Evolutionary conservation across 2,888 invertebrate genomes (phyloP), one percentile per base, ranked within the genome.

Genomic region (Athalia rosae): DNA sequence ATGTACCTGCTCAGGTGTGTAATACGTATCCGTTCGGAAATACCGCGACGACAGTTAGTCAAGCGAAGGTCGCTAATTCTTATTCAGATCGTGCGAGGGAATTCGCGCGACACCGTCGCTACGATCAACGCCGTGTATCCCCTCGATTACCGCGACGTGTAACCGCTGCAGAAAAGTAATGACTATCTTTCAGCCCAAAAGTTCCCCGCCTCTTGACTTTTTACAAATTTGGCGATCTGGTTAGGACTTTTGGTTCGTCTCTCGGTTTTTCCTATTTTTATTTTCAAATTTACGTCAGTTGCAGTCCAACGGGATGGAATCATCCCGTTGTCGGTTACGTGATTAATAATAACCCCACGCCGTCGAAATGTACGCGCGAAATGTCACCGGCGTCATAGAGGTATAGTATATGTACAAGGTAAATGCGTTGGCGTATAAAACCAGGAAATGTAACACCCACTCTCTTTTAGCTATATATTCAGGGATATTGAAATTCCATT

Each of bases 1-100:
- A n/a, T 53, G 4, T 50, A 50, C 4, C 41, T 61, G 41, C 11
- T 7, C 28, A 41, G 50, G 28, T 41, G 8, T 63, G 43, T 1
- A 1, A 43, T 45, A 71, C 2, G 28, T 58, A 71, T 71, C 71
- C 71, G 71, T 69, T 69, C 69, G 69, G 69, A 69, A 69, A 69
- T 69, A 69, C 69, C 69, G 43, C 13, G 56, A 56, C 69, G 69
- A 73, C 73, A 59, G 73, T 59, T 74, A 74, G 8, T 11, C 15
- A 61, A 11, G 48, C 61, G 74, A 74, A 74, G 74, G 61, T 47
- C 74, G 61, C 61, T 74, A 61, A 74, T 74, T 74, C 62, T 28
- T 74, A 74, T 74, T 74, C 74, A 28, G 74, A 74, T 47, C 74
- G 61, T 61, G 41, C 48, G 53, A 47, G 9, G 61, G 50, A 59